Base-by-base conservation (phyloP, 2,888 invertebrate species). In the Leptinotarsa peninsularis region DNA sequence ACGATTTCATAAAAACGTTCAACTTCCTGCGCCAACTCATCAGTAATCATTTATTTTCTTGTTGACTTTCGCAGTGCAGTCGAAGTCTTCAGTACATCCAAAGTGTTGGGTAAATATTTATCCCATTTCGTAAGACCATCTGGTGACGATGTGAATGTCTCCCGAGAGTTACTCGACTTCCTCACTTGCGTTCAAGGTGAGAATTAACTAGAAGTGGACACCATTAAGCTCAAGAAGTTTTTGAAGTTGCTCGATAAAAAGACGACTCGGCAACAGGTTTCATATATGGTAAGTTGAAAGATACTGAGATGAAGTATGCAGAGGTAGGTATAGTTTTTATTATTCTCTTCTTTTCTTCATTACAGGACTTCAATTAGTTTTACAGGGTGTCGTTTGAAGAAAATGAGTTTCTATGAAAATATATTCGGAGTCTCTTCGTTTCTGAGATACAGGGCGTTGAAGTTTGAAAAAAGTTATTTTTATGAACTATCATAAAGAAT, bases 91-190 rank as follows among this genome's bases (percentile, higher is more conserved):
- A 49, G 33, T 58, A 58, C 58, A 58, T 50, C 21, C 54, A 54
- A 54, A 68, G 68, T 52, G 52, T 21, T 33, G 56, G 21, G 68
- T 23, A 68, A 68, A 68, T 68, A 68, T 68, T 68, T 68, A 68
- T 52, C 18, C 54, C 68, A 54, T 68, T 54, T 68, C 49, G 54
- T 68, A 33, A 43, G 52, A 50, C 54, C 68, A 27, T 27, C 56
- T 67, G 67, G 49, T 17, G 67, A 21, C 67, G 18, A 67, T 4
- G 54, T 52, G 54, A 54, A 68, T 18, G 68, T 18, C 52, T 18
- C 56, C 54, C 54, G n/a, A 15, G 54, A 58, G 58, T 21, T 18
- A 21, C 23, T 13, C 18, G 58, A 18, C 21, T 23, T 54, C 33
- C 18, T 7, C 49, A 4, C 49, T 14, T 67, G 52, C 15, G 4